Evolutionary conservation across 2,888 invertebrate genomes (phyloP), one percentile per base, ranked within the genome.

Genomic region (Thymelicus acteon): DNA sequence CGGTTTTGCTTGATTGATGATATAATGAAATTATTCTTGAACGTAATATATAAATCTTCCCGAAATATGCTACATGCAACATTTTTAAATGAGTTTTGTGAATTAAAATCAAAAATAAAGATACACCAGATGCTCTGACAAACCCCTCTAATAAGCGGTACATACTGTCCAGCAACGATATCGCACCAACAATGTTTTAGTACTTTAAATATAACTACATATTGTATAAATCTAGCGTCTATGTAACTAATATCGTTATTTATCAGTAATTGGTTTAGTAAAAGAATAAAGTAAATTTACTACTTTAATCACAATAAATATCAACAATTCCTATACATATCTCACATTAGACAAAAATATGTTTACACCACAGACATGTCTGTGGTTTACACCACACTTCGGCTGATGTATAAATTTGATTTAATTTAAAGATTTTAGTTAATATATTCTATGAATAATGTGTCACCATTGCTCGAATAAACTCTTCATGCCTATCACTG

Each of bases 321-420:
- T 61, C 61, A 52, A 61, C 54, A 67, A 52, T 60, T 54, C 31
- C 12, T 67, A 66, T 52, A 67, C 67, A 61, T 67, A 67, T 67
- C 61, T 67, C 52, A 54, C 1, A 15, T 44, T 31, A 61, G 52
- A 15, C 24, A 44, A n/a, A 61, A 52, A 61, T 8, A 44, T 44
- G 12, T 44, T 10, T 31, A 31, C 31, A 24, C 24, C 24, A 24
- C 24, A 24, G 24, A 24, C 24, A 44, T n/a, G n/a, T n/a, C n/a
- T n/a, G n/a, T n/a, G 8, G 10, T 44, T 44, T 44, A 44, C 44
- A 44, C 44, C 44, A 44, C 12, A 44, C 8, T 44, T 44, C 44
- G 4, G 12, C 10, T 44, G 44, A 44, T 44, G 12, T 44, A 44
- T 44, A 12, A 24, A 47, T 44, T 44, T 15, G 6, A 44, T 60